phyloP scores from a whole-genome alignment of 2,888 invertebrate genomes.

The Drosophila algonquin region DNA sequence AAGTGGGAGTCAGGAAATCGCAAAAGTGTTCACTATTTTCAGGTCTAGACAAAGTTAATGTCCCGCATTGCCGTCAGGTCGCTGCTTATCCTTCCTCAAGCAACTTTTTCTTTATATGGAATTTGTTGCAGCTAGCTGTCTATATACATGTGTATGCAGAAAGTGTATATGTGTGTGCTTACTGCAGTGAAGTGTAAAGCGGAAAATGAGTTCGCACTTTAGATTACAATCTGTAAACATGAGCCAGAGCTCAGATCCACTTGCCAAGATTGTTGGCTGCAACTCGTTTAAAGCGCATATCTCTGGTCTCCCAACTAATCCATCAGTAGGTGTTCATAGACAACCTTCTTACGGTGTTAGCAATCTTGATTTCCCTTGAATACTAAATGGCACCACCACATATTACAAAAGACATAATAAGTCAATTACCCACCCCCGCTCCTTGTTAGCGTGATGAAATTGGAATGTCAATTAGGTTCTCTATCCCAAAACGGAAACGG shows the following conservation, averaged over 20 bases:
- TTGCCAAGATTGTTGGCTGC: slow-evolving; percentile 24
- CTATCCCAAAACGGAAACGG: slow-evolving; percentile 22
- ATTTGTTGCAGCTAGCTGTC: slow-evolving; percentile 4
- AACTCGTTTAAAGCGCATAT: slow-evolving; percentile 12
- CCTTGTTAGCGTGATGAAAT: slow-evolving; percentile 28
- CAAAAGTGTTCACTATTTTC: too few relatives aligned
- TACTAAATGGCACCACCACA: too few relatives aligned
- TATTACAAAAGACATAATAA: background rate
- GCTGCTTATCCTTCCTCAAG: background rate
- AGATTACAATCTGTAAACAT: slow-evolving; percentile 65
- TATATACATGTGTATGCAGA: background rate
- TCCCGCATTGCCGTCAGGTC: slow-evolving; percentile 46
- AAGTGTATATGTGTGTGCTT: slow-evolving; percentile 26
- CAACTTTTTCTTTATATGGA: background rate
- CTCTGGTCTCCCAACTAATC: slow-evolving; percentile 25
- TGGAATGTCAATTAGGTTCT: slow-evolving; percentile 29
- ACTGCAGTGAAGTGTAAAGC: slow-evolving; percentile 58
- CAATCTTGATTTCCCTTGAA: background rate
- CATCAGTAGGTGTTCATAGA: background rate
- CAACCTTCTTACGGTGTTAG: slow-evolving; percentile 16
- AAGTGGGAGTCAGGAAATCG: background rate
- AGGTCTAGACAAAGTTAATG: slow-evolving; percentile 46
- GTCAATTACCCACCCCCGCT: background rate
- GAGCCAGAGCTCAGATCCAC: background rate
- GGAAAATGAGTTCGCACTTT: slow-evolving; percentile 68